phyloP scores from a whole-genome alignment of 2,797 vertebrate genomes.

The Darevskia nairensis region DNA sequence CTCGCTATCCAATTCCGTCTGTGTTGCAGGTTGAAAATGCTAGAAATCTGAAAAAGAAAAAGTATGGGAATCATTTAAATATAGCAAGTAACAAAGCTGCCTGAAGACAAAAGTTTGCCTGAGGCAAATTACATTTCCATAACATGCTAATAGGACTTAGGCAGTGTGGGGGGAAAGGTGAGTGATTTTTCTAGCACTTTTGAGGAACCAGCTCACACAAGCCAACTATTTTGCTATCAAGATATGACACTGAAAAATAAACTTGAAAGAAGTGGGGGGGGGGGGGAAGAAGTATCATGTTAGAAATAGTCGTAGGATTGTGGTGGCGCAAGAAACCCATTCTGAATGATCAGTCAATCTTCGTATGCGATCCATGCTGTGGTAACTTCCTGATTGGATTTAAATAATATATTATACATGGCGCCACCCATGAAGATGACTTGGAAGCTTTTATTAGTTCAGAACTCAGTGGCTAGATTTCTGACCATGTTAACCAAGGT shows the following conservation, averaged over 20 bases:
- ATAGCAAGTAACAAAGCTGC: constrained; percentile 26
- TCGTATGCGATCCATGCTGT: too few relatives aligned
- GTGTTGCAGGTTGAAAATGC: neutral
- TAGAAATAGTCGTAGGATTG: neutral
- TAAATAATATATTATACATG: too few relatives aligned
- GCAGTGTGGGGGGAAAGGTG: constrained; percentile 21
- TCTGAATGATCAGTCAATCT: neutral
- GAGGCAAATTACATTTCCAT: constrained; percentile 24
- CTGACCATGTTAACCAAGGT: too few relatives aligned
- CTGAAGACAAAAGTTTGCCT: constrained; percentile 33
- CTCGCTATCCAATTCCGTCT: constrained; percentile 25
- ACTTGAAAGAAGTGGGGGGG: neutral
- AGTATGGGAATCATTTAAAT: constrained; percentile 34
- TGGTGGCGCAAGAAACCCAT: neutral
- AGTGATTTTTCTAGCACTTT: constrained; percentile 23
- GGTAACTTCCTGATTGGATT: too few relatives aligned
- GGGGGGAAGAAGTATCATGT: neutral
- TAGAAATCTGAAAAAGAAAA: neutral
- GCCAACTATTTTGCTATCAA: constrained; percentile 6
- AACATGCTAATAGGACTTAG: constrained; percentile 1
- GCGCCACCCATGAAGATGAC: too few relatives aligned
- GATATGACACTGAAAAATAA: constrained; percentile 6
- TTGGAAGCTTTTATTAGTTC: too few relatives aligned
- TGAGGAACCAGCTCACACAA: constrained; percentile 6
- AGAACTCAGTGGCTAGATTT: too few relatives aligned